Base-by-base conservation (phyloP, 2,113 vertebrate genomes). In the Cisticola juncidis region DNA sequence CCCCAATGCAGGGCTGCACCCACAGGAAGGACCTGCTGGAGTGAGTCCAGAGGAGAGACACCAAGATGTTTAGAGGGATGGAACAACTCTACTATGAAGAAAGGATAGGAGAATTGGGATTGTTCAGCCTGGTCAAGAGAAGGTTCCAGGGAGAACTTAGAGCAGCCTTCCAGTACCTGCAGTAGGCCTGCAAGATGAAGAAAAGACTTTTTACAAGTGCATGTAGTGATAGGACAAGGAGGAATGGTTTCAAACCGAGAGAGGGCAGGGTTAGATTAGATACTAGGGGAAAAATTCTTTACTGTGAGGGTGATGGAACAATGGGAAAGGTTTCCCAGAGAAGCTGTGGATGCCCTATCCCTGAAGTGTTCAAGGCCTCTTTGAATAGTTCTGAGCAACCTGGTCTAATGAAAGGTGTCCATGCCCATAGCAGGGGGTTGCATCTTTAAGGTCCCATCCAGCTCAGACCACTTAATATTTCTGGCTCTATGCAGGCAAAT, bases 11-110 rank as follows among this genome's bases (percentile, higher is more conserved):
- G 1, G 0, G 1, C n/a, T 82, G 40, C 29, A 33, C 4, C 82
- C 61, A n/a, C n/a, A n/a, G n/a, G n/a, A n/a, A n/a, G 7, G 35
- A 56, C 1, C 56, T 48, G 12, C 0, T 1, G 5, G n/a, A 62
- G 2, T 0, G 0, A 61, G 9, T 16, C 33, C 36, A 45, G 9
- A 6, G 23, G 12, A 58, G 10, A 2, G 25, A 1, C 35, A 62
- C 3, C 8, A 42, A 26, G 3, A 77, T 42, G 5, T 3, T 48
- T 4, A 48, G 31, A 77, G 22, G 31, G 8, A 56, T 26, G 5
- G n/a, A 82, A 3, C 12, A 69, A 5, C 4, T 62, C 17, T 33
- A 1, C 0, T 48, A 26, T 12, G 3, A 50, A 14, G 40, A 69
- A 77, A 77, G 31, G 42, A 29, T 62, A 31, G 14, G 22, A 62